Base-by-base conservation (phyloP, 1,140 invertebrate species). In the Choristoneura fumiferana region DNA sequence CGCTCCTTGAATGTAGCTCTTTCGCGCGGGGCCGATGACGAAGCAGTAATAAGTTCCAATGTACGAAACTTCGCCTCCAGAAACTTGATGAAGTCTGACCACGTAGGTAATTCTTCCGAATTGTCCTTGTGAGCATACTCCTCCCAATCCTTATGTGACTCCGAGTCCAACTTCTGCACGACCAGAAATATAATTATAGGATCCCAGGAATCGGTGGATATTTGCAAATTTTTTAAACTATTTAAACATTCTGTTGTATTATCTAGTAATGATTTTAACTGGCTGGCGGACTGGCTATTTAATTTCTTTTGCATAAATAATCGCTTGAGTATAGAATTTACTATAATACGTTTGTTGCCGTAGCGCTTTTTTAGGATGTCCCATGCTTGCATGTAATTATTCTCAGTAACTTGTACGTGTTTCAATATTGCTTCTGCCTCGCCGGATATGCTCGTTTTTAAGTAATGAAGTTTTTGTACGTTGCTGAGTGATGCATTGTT, bases 141-240 rank as follows among this genome's bases (percentile, higher is more conserved):
- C 63, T 73, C 68, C 62, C 63, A 73, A 12, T 62, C 58, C 49
- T 69, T 66, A 40, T 63, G 63, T 38, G 68, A 60, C 55, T 71
- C 68, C 14, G 60, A 8, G 54, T 74, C 71, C 55, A 74, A 62
- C 38, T 70, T 73, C 58, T 69, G 62, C 1, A 59, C 43, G 8
- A 73, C 39, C 34, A 73, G 49, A 67, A 58, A 61, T 58, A 60
- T 58, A 3, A 58, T 58, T 36, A 58, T 5, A 18, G 43, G 57
- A 58, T 58, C 57, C 57, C 57, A 58, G 35, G 22, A 53, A 8
- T 34, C 12, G 18, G 17, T 53, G 10, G 12, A 10, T 10, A 39
- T 13, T n/a, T 39, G n/a, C 9, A 39, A 12, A 39, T 39, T 39
- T 39, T 53, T 22, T 34, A 53, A 12, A 13, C 49, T 53, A 53